Evolutionary conservation across 1,140 invertebrate species (phyloP).

Genomic region (Frieseomelitta varia): DNA sequence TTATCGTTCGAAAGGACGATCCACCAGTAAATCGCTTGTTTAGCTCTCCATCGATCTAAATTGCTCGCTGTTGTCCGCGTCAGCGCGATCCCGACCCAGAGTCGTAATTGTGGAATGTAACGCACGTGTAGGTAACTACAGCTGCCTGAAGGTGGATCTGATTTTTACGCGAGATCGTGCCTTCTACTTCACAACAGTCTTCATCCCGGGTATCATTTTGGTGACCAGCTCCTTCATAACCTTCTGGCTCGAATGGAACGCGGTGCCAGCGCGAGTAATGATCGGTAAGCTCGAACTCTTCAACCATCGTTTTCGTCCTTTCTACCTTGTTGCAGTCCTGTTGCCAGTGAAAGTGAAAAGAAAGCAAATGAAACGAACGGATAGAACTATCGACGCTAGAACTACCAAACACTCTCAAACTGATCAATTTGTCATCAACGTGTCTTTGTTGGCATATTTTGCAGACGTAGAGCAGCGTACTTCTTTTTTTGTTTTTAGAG

Average conservation of each 20-base stretch:
- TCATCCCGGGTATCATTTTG: constrained; percentile 97
- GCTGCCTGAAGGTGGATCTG: constrained; percentile 94
- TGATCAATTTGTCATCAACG: too few relatives aligned
- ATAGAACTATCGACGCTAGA: too few relatives aligned
- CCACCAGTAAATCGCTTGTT: constrained; percentile 27
- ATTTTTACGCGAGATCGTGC: constrained; percentile 96
- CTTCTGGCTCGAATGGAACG: constrained; percentile 98
- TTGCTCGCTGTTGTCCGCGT: constrained; percentile 20
- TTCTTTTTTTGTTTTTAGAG: too few relatives aligned
- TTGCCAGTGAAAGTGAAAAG: too few relatives aligned
- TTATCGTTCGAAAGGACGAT: not conserved
- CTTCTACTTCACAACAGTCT: constrained; percentile 98
- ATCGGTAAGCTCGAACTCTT: constrained; percentile 86
- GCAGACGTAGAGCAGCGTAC: too few relatives aligned
- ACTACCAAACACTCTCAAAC: too few relatives aligned
- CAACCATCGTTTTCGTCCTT: not conserved
- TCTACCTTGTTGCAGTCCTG: too few relatives aligned
- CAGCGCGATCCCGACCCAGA: not conserved
- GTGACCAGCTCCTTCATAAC: constrained; percentile 97
- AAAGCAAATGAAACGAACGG: too few relatives aligned
- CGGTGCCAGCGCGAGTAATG: constrained; percentile 96
- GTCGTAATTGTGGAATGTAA: constrained; percentile 14
- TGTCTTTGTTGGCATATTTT: too few relatives aligned
- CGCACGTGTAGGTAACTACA: constrained; percentile 91
- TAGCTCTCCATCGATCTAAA: constrained; percentile 4